A percentile compares a stretch with the other conserved stretches of the same genome.
Conservation (phyloP, 2,888 invertebrate genomes). For the Athalia cordata region DNA sequence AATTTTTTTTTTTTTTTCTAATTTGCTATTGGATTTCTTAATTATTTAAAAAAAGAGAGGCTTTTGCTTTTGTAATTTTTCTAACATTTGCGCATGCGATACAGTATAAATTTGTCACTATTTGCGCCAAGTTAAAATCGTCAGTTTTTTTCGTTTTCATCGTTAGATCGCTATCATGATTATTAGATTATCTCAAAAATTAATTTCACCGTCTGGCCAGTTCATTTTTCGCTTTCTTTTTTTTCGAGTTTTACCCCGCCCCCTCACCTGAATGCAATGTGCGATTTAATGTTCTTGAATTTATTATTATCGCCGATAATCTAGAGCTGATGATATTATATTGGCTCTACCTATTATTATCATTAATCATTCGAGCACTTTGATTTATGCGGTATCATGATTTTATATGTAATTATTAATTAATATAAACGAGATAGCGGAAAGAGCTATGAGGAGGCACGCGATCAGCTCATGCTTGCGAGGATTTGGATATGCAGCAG, state of each 20-base stretch:
- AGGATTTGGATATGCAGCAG: conserved; percentile 60
- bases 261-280: conserved; percentile 24
- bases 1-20: not conserved
- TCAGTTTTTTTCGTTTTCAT: no score
- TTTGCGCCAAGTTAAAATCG: no score
- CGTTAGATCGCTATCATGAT: no score
- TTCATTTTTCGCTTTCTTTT: conserved; percentile 21
- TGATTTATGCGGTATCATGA: not conserved
- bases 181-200: no score
- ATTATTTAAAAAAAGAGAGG: not conserved
- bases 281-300: conserved; percentile 34
- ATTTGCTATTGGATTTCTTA: not conserved
- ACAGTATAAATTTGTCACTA: no score
- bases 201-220: conserved; percentile 20
- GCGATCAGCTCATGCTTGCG: conserved; percentile 67
- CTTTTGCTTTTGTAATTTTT: no score
- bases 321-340: not conserved
- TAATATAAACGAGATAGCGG: conserved; percentile 54
- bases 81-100: no score
- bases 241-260: not conserved
- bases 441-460: conserved; percentile 60
- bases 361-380: not conserved
- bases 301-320: not conserved
- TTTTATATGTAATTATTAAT: conserved; percentile 6
- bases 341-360: not conserved